A percentile compares a stretch with the other conserved stretches of the same genome.
Evolutionary conservation across 2,797 vertebrate genomes (phyloP).

Genomic region (Buceros bicornis): DNA sequence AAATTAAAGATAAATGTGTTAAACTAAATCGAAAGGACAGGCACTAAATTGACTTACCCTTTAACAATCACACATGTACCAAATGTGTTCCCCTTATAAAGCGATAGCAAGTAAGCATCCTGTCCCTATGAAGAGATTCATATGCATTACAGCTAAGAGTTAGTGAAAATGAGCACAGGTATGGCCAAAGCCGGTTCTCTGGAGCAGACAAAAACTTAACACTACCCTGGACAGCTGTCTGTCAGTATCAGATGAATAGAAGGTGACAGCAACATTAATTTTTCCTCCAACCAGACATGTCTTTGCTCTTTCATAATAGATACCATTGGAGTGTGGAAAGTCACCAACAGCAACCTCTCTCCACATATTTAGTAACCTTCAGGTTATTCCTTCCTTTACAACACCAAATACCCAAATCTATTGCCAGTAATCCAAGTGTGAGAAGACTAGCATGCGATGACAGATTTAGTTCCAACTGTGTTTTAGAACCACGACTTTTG

Average conservation of each 20-base stretch:
- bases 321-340: background rate
- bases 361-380: background rate
- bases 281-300: background rate
- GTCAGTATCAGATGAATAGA: background rate
- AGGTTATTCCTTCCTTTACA: background rate
- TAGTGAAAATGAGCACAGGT: background rate
- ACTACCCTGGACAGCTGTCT: background rate
- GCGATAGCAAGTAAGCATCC: background rate
- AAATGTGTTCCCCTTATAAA: background rate
- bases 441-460: background rate
- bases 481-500: background rate
- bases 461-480: background rate
- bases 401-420: background rate
- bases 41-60: background rate
- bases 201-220: background rate
- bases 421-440: background rate
- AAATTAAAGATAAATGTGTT: conserved; percentile 57
- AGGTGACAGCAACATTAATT: background rate
- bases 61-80: background rate
- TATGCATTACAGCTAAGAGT: background rate
- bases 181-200: background rate
- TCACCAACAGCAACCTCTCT: background rate
- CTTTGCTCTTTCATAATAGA: background rate
- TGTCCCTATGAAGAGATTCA: background rate
- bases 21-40: background rate